Conservation (phyloP, 64 coral and sea anemone genomes). For the Actinia equina region DNA sequence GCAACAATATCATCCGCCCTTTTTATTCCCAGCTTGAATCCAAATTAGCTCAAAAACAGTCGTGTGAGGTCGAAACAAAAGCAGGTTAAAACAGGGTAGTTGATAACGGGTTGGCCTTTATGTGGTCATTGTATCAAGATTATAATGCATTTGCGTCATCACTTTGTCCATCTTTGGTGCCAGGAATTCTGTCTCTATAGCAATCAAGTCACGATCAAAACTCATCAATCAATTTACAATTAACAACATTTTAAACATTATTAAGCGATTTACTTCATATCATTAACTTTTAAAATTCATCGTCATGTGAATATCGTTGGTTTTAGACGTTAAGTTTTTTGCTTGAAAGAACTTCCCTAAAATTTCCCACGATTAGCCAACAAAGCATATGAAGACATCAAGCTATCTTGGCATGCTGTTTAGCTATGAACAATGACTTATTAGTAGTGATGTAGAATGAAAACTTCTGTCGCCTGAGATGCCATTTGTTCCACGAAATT, state of each 20-base stretch:
- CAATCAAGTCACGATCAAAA: no score
- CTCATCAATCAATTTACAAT: no score
- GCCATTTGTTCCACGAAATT: neutral
- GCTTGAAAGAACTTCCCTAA: neutral
- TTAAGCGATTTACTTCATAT: no score
- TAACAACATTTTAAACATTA: no score
- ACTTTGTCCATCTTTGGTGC: no score
- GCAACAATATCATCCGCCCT: no score
- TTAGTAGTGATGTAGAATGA: neutral
- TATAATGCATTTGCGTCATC: neutral
- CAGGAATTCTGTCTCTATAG: no score
- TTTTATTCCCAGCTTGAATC: no score
- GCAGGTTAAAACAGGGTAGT: neutral
- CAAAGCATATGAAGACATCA: neutral
- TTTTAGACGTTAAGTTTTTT: neutral
- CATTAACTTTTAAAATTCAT: no score
- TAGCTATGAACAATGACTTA: neutral
- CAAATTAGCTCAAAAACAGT: no score
- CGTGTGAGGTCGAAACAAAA: neutral
- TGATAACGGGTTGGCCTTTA: neutral
- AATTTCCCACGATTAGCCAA: neutral
- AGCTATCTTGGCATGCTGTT: neutral
- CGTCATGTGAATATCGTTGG: neutral
- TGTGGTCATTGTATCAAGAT: neutral
- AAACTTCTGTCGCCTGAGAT: neutral